phyloP scores from a whole-genome alignment of 2,113 vertebrate genomes.

The Trematomus loennbergii region DNA sequence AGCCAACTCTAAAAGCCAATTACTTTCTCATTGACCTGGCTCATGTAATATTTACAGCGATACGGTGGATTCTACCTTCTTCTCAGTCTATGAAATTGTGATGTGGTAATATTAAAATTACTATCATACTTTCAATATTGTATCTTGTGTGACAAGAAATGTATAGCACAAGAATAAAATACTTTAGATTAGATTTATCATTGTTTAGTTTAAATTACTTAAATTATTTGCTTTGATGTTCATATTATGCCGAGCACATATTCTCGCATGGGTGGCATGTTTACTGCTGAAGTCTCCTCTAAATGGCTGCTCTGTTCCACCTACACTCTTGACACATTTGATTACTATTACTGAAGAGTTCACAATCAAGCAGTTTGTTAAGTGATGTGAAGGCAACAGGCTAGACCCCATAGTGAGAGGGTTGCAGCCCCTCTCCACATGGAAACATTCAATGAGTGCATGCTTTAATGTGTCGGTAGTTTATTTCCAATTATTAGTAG shows the following conservation, averaged over 20 bases:
- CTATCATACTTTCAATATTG: constrained; percentile 39
- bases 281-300: constrained; percentile 27
- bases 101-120: constrained; percentile 55
- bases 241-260: constrained; percentile 17
- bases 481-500: neutral
- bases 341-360: constrained; percentile 61
- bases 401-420: constrained; percentile 45
- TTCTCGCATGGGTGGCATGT: constrained; percentile 25
- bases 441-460: neutral
- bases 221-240: constrained; percentile 32
- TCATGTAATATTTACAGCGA: constrained; percentile 78
- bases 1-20: constrained; percentile 77
- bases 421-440: constrained; percentile 56
- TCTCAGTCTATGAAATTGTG: constrained; percentile 49
- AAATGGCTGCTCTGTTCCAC: constrained; percentile 47
- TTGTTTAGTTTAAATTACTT: constrained; percentile 1
- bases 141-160: constrained; percentile 13
- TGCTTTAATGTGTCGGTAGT: constrained; percentile 3
- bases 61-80: constrained; percentile 52
- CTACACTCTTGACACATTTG: constrained; percentile 54
- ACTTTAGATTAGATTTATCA: neutral
- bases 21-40: constrained; percentile 73
- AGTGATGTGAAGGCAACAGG: constrained; percentile 62
- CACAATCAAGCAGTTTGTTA: constrained; percentile 44
- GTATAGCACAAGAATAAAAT: constrained; percentile 1